phyloP scores from a whole-genome alignment of 2,113 vertebrate genomes.

The Callopanchax toddi region DNA sequence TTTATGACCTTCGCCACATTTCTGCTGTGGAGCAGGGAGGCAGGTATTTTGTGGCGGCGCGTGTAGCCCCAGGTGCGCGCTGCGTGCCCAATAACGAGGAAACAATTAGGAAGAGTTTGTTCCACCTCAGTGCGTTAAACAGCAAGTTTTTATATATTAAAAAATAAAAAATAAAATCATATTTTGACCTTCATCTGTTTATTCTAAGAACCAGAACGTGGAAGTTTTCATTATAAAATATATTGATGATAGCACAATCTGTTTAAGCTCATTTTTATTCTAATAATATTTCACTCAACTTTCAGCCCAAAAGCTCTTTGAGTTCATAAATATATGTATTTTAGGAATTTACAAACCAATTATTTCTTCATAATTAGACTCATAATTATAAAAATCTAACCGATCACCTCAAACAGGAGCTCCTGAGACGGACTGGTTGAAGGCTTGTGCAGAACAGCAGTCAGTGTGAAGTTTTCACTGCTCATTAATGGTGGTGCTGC shows the following conservation, averaged over 20 bases:
- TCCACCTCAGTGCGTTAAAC: no score
- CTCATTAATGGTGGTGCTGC: slow-evolving; percentile 18
- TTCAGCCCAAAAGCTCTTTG: background rate
- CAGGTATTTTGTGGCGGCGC: slow-evolving; percentile 52
- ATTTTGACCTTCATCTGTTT: background rate
- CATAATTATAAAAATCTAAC: background rate
- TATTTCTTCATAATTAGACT: background rate
- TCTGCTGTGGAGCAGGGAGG: slow-evolving; percentile 59
- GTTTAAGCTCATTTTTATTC: no score
- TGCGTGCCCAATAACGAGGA: slow-evolving; percentile 1
- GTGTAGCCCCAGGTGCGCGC: background rate
- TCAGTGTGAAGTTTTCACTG: slow-evolving; percentile 14
- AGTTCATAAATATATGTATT: background rate
- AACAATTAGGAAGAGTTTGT: background rate
- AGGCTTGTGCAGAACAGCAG: slow-evolving; percentile 2
- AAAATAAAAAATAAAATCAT: background rate
- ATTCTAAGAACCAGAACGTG: no score
- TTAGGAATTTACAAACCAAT: background rate
- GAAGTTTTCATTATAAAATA: no score
- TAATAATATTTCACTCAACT: background rate
- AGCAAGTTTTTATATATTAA: background rate
- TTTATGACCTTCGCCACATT: slow-evolving; percentile 73
- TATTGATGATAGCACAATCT: no score
- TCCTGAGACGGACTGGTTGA: background rate
- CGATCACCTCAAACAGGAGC: slow-evolving; percentile 1